Base-by-base conservation (phyloP, 2,113 vertebrate species). In the Nothoprocta pentlandii region DNA sequence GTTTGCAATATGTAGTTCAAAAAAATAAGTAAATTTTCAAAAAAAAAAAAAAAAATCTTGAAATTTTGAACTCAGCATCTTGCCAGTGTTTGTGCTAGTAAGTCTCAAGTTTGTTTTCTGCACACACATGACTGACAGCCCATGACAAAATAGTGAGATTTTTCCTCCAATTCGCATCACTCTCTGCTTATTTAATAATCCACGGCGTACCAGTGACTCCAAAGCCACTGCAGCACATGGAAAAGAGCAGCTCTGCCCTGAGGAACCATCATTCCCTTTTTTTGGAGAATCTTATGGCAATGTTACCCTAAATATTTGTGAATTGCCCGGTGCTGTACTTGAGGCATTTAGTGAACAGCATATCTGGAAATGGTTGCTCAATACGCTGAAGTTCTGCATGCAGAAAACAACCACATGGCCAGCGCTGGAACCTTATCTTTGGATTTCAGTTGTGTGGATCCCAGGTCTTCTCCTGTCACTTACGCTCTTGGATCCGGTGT, bases 381-480 rank as follows among this genome's bases (percentile, higher is more conserved):
- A 5, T 6, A 63, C 53, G 5, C 82, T 62, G 71, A 63, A 54
- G 51, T 15, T 78, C 44, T 12, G 42, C 2, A 20, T 3, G 3
- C 0, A 13, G 28, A 17, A 8, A 41, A 9, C 6, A 62, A 73
- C 36, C 2, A 34, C 54, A 28, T 1, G 51, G 59, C 25, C 67
- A 36, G 46, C 32, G 17, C 32, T 53, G 61, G 49, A 15, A 9
- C 4, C 4, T 39, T 14, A 1, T 2, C 36, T 64, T 3, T 0
- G 1, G 12, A 22, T 69, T 74, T 81, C 61, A 28, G 20, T 12
- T 6, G 5, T 53, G 22, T 53, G 70, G n/a, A 25, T 44, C 54
- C 54, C 28, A 17, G 54, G 15, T 32, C 54, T 58, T 32, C 54
- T 32, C 54, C 54, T 58, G 54, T 56, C 54, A 16, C 54, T 7